Conservation (phyloP, 2,797 vertebrate species). For the Acipenser ruthenus region DNA sequence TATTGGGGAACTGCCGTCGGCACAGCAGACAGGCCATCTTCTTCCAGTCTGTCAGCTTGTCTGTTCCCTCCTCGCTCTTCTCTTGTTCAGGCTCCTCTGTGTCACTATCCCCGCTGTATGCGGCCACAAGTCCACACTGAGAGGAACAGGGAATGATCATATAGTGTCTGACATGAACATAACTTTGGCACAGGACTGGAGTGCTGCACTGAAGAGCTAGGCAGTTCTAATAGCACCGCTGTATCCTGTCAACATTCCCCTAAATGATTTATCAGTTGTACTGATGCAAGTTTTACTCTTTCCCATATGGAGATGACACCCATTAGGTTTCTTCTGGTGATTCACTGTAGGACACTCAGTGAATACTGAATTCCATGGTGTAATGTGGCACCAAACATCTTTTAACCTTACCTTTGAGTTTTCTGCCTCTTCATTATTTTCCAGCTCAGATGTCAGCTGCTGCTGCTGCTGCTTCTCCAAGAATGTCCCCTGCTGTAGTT, state of each 20-base stretch:
- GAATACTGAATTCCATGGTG: no score
- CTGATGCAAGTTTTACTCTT: no score
- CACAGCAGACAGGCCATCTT: slow-evolving; percentile 95
- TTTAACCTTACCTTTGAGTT: slow-evolving; percentile 64
- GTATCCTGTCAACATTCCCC: no score
- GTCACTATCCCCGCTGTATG: slow-evolving; percentile 95
- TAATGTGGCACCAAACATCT: neutral
- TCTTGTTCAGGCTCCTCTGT: slow-evolving; percentile 83
- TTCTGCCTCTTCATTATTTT: slow-evolving; percentile 74
- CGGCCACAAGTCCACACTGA: slow-evolving; percentile 85
- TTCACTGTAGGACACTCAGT: no score
- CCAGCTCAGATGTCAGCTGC: slow-evolving; percentile 69
- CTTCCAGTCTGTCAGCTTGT: slow-evolving; percentile 91
- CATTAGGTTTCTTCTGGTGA: no score
- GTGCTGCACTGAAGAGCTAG: no score
- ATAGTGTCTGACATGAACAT: no score
- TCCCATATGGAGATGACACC: no score
- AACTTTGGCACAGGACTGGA: no score
- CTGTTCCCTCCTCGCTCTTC: slow-evolving; percentile 61
- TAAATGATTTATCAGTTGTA: no score
- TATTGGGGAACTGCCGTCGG: slow-evolving; percentile 91
- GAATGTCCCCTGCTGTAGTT: slow-evolving; percentile 56
- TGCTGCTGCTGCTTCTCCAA: slow-evolving; percentile 68
- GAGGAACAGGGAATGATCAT: slow-evolving; percentile 6
- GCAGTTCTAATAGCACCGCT: no score